Evolutionary conservation across 2,797 vertebrate genomes (phyloP), one percentile per base, ranked within the genome.

Genomic region (Gymnothorax reevesii): DNA sequence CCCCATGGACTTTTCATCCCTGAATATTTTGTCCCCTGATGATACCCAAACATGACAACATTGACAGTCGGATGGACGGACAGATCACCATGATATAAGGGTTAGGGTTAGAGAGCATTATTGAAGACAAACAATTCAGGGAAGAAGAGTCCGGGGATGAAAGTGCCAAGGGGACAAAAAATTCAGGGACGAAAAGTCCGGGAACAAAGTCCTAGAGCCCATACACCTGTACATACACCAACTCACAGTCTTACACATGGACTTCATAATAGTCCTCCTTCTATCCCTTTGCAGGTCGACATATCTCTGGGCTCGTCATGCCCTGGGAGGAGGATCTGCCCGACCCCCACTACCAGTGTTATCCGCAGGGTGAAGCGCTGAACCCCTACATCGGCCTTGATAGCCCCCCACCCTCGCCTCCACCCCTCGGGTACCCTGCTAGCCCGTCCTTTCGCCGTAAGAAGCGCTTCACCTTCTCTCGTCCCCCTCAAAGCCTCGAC

Each of bases 381-480:
- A 99, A 99, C 92, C 98, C 98, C 10, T 99, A 99, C 13, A 96
- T 99, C 86, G 99, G 98, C 94, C 95, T 99, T 83, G 98, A 99
- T 94, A 99, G 98, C 90, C 98, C 98, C 88, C 95, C 96, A 4
- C 95, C 96, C 0, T 96, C 97, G 0, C 95, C 97, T 0, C 98
- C 97, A 15, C 95, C 95, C 69, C 93, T 93, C 0, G 88, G 95
- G 42, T 88, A 92, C 88, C 92, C 94, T 0, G 91, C 94, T 0
- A 97, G 96, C 88, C 97, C 97, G 59, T 97, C 97, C 0, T 91
- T 95, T 83, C 93, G 94, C 0, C 94, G 92, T 87, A 97, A 96
- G 92, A 97, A 98, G 73, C 98, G 97, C 17, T 99, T 98, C 92
- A 97, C 98, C 55, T 98, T 99, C 95, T 98, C 98, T 0, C 94